phyloP scores from a whole-genome alignment of 2,113 vertebrate species.

The Potamarius usumacintae region DNA sequence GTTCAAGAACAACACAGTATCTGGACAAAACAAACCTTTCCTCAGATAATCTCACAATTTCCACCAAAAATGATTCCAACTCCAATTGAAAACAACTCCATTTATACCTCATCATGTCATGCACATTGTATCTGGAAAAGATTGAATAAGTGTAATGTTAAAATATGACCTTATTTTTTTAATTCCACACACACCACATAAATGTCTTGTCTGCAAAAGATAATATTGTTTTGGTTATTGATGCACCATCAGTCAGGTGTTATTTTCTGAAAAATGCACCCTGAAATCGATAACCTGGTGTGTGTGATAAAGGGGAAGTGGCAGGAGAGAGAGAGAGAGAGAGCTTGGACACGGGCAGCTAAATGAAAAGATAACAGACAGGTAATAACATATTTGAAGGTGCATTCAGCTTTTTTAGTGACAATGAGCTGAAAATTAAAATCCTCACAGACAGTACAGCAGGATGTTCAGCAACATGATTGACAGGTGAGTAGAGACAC shows the following conservation, averaged over 20 bases:
- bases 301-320: slow-evolving; percentile 60
- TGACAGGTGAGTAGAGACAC: background rate
- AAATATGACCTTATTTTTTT: background rate
- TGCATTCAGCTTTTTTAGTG: background rate
- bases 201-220: slow-evolving; percentile 30
- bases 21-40: background rate
- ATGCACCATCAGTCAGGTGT: slow-evolving; percentile 42
- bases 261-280: slow-evolving; percentile 50
- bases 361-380: background rate
- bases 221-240: slow-evolving; percentile 51
- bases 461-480: background rate
- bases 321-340: slow-evolving; percentile 47
- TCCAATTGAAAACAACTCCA: background rate
- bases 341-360: background rate
- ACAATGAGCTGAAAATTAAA: too few species aligned
- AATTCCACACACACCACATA: background rate
- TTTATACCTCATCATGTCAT: background rate
- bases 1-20: too few species aligned
- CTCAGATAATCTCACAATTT: background rate
- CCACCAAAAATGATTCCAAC: background rate
- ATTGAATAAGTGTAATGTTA: background rate
- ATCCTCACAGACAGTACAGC: too few species aligned
- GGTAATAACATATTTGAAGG: background rate
- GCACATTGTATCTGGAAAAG: background rate
- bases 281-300: slow-evolving; percentile 47